Evolutionary conservation across 2,888 invertebrate species (phyloP), one percentile per base, ranked within the genome.

Genomic region (Hirudinaria manillensis): DNA sequence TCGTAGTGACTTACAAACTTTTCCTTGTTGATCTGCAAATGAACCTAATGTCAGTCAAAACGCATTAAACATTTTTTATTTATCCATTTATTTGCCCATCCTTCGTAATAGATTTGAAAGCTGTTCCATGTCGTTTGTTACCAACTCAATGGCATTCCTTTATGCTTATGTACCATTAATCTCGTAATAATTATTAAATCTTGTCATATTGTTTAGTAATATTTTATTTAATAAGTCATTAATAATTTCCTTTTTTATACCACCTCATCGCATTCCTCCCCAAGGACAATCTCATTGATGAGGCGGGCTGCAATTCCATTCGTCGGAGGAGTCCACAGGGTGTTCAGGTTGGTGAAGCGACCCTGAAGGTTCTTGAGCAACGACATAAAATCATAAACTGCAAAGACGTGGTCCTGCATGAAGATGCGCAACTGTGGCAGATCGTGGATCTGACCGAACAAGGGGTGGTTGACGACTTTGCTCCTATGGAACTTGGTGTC

Each of bases 231-330:
- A 56, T 56, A 53, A 53, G 21, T 16, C 13, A n/a, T n/a, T n/a
- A 53, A 53, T 53, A 53, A 53, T 53, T 53, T 53, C 13, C 13
- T 16, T 53, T 13, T 16, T 53, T 53, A 65, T 24, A 24, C 53
- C 16, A 67, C 67, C 67, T 67, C 67, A 29, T 67, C 67, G 24
- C 24, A 24, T 34, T 67, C 67, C 29, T 67, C 67, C 21, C 67
- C 67, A 24, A 34, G 29, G 29, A 67, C 67, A 67, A 67, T 67
- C 6, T 67, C 67, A 67, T 67, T 67, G 67, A 67, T 67, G 32
- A 67, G 67, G 21, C 67, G 29, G 21, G 67, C 24, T 32, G 67
- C 67, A 32, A 67, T 67, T 32, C 32, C 6, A 27, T 67, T 67
- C 13, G 21, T 7, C 3, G 67, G 67, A 27, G 67, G 67, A 24